phyloP scores from a whole-genome alignment of 92 coral and sea anemone genomes.

The Palythoa heliodiscus region DNA sequence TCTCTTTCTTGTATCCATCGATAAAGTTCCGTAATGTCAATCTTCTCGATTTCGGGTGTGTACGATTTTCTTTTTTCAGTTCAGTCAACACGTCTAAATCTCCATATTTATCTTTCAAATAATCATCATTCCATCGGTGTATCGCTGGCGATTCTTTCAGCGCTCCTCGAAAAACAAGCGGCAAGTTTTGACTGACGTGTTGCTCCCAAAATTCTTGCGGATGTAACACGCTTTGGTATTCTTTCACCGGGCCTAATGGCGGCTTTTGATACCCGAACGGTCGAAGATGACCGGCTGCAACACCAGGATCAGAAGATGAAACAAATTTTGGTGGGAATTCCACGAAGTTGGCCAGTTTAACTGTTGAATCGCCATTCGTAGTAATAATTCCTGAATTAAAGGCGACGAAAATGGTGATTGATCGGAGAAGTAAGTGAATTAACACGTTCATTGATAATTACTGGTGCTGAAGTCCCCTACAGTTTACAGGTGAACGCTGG shows the following conservation, averaged over 20 bases:
- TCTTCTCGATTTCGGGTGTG: constrained; percentile 70
- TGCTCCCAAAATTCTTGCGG: constrained; percentile 89
- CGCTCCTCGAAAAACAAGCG: constrained; percentile 90
- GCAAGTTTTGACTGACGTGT: constrained; percentile 77
- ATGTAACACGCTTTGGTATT: constrained; percentile 75
- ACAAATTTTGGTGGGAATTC: constrained; percentile 87
- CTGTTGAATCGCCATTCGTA: background rate
- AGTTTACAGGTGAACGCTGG: background rate
- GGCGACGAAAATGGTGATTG: constrained; percentile 10
- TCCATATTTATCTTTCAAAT: constrained; percentile 78
- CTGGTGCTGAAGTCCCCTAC: background rate
- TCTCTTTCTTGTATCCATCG: constrained; percentile 66
- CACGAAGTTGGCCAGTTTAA: constrained; percentile 5
- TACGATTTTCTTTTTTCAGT: constrained; percentile 87
- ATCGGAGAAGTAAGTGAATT: background rate
- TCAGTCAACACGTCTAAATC: constrained; percentile 91
- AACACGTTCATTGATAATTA: background rate
- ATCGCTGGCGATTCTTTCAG: constrained; percentile 81
- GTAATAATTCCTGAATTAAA: background rate
- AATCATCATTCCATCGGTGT: constrained; percentile 77
- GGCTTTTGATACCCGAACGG: constrained; percentile 91
- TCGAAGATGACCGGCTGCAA: constrained; percentile 81
- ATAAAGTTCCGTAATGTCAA: constrained; percentile 80
- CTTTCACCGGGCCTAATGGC: constrained; percentile 85
- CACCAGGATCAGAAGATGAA: constrained; percentile 58